phyloP scores from a whole-genome alignment of 2,797 vertebrate genomes.

The Babyrousa celebensis region DNA sequence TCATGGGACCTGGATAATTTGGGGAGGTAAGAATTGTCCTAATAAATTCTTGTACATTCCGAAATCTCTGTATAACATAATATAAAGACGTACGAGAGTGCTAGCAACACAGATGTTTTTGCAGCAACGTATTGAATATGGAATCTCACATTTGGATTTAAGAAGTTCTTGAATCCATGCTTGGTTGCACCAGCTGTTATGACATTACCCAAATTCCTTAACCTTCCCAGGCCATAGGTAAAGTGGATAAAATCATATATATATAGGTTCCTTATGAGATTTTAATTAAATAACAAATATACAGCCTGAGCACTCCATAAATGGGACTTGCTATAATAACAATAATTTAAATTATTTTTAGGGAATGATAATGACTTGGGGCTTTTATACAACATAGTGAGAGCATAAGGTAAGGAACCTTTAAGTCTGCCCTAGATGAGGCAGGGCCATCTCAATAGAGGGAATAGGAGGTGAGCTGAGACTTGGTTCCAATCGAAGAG shows the following conservation, averaged over 20 bases:
- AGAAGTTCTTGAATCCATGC: not conserved
- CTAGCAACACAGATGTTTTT: constrained; percentile 20
- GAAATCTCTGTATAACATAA: constrained; percentile 32
- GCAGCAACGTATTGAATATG: not conserved
- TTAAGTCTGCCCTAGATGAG: not conserved
- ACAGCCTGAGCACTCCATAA: constrained; percentile 6
- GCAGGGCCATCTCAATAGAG: not conserved
- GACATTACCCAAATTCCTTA: not conserved
- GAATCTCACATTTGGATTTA: not conserved
- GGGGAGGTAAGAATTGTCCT: no score
- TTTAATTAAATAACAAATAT: not conserved
- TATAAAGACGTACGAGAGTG: not conserved
- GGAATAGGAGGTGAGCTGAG: not conserved
- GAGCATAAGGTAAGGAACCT: not conserved
- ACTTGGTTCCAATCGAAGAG: not conserved
- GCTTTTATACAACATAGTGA: not conserved
- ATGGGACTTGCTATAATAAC: not conserved
- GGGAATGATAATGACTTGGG: not conserved
- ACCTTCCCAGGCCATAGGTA: constrained; percentile 14
- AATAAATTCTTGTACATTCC: not conserved
- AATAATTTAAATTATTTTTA: not conserved
- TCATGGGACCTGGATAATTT: no score
- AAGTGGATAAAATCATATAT: not conserved
- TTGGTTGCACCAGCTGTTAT: not conserved
- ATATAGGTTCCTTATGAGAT: not conserved